These are phyloP conservation scores for Pungitius pungitius DNA, from an alignment of 2,113 vertebrate genomes.

Conservation along the genomic window DNA sequence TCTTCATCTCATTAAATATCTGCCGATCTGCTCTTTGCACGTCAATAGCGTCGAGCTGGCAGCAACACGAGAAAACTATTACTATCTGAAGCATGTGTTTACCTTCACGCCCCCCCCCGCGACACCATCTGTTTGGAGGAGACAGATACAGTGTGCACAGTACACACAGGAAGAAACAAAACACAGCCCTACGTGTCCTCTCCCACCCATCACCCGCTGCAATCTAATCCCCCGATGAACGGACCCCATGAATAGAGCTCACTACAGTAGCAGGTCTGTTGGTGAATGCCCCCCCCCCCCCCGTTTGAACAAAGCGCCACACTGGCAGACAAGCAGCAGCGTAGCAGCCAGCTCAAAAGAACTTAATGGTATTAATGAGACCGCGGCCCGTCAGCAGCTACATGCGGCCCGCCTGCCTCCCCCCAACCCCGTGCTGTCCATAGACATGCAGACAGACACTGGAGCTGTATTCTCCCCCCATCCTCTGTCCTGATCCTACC, in stretches of 20 bases:
- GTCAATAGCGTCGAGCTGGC: conserved; percentile 46
- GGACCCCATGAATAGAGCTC: conserved; percentile 40
- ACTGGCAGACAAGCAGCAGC: conserved; percentile 32
- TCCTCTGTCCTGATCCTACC: not conserved
- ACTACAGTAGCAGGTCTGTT: conserved; percentile 52
- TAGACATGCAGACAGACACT: conserved; percentile 16
- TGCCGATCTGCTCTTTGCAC: conserved; percentile 58
- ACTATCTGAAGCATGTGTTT: not conserved
- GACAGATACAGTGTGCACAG: not conserved
- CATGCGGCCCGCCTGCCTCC: conserved; percentile 1
- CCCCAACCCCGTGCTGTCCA: conserved; percentile 26
- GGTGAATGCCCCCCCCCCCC: conserved; percentile 6
- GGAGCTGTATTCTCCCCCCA: conserved; percentile 18
- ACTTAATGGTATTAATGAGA: conserved; percentile 43
- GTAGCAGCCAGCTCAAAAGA: conserved; percentile 33
- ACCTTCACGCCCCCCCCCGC: conserved; percentile 1
- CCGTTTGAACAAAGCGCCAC: conserved; percentile 15
- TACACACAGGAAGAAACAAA: conserved; percentile 1
- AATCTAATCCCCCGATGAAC: conserved; percentile 65
- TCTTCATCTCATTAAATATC: conserved; percentile 63
- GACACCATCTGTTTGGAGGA: conserved; percentile 1
- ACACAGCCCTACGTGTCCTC: conserved; percentile 34
- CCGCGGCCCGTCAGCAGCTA: not conserved
- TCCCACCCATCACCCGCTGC: conserved; percentile 10
- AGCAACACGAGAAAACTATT: not conserved